Percentiles rank a stretch among this genome's conserved stretches.
These are phyloP conservation scores for Hirundo rustica DNA, from an alignment of 2,797 vertebrate genomes.

Conservation along the genomic window DNA sequence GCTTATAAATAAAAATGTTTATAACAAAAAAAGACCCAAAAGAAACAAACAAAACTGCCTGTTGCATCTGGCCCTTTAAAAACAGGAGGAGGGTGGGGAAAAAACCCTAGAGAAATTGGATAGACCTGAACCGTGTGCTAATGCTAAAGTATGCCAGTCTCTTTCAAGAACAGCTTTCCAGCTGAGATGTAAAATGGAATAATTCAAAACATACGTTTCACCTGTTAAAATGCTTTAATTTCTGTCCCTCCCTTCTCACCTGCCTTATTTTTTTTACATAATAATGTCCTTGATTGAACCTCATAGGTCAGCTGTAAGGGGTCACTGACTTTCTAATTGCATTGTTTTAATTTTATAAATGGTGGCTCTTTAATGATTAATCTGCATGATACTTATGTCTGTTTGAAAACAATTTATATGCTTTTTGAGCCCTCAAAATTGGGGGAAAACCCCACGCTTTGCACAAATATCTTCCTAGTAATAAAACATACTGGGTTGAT, in stretches of 20 bases:
- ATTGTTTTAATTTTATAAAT: neutral
- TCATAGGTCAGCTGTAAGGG: neutral
- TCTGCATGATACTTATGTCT: neutral
- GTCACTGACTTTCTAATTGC: neutral
- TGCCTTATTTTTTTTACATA: neutral
- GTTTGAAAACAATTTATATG: neutral
- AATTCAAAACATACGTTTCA: neutral
- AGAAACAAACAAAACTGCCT: neutral
- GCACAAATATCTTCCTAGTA: neutral
- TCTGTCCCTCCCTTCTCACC: neutral
- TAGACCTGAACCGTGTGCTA: neutral
- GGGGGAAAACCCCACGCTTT: accelerated
- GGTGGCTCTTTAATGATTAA: neutral
- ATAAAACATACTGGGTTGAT: neutral
- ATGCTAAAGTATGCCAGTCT: neutral
- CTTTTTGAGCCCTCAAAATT: neutral
- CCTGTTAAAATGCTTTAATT: neutral
- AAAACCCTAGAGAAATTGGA: neutral
- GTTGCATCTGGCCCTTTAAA: neutral
- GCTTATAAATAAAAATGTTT: conserved; percentile 10
- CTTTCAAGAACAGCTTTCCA: neutral
- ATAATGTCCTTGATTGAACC: neutral
- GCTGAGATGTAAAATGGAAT: neutral
- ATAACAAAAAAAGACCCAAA: neutral
- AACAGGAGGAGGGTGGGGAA: accelerated